These are phyloP conservation scores for Bembecia ichneumoniformis DNA, from an alignment of 2,888 invertebrate species.

Conservation along the genomic window DNA sequence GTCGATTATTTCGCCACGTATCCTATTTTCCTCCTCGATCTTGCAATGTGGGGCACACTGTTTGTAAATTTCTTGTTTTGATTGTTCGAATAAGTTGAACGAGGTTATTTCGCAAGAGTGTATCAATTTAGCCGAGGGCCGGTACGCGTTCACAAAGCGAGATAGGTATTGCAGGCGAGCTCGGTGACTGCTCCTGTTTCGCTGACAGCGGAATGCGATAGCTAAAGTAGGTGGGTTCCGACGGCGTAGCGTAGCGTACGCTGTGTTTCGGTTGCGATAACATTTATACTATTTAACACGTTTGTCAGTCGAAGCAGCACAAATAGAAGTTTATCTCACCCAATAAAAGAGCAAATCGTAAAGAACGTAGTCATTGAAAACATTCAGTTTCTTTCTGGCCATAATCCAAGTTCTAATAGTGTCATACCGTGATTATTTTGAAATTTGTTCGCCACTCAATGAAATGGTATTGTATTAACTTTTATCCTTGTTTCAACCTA, in stretches of 20 bases:
- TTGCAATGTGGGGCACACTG: background rate
- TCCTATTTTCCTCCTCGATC: background rate
- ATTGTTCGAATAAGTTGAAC: conserved; percentile 62
- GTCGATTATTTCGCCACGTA: background rate
- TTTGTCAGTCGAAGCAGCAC: conserved; percentile 25
- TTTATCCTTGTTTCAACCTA: background rate
- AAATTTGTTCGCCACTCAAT: conserved; percentile 6
- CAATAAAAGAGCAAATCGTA: conserved; percentile 17
- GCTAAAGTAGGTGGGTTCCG: conserved; percentile 39
- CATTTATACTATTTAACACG: conserved; percentile 27
- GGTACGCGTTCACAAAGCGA: conserved; percentile 38
- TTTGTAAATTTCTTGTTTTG: conserved; percentile 15
- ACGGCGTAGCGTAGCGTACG: conserved; percentile 20
- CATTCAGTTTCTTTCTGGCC: conserved; percentile 21
- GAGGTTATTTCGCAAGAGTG: conserved; percentile 67
- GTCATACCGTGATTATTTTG: conserved; percentile 12
- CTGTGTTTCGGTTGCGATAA: conserved; percentile 48
- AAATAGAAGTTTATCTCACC: conserved; percentile 18
- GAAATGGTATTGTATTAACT: conserved; percentile 1
- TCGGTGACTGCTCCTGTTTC: conserved; percentile 51
- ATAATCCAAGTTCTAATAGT: conserved; percentile 23
- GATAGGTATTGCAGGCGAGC: conserved; percentile 49
- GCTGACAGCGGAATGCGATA: conserved; percentile 60
- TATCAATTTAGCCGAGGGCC: conserved; percentile 64
- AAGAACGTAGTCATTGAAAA: conserved; percentile 10